Conservation (phyloP, 2,113 vertebrate genomes). For the Cinclus cinclus region DNA sequence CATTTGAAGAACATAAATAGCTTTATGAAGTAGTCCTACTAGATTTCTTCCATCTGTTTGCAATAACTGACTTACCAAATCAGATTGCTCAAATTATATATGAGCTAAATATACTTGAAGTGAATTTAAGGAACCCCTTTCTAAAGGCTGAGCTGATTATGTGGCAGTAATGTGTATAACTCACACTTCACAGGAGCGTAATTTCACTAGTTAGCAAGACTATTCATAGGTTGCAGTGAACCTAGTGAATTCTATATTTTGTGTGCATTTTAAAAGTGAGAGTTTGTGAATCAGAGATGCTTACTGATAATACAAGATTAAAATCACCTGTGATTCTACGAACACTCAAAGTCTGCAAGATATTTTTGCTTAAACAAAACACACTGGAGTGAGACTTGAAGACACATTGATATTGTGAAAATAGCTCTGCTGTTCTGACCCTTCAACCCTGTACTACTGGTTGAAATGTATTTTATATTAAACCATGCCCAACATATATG, state of each 20-base stretch:
- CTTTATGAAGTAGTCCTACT: neutral
- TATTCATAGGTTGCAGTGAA: neutral
- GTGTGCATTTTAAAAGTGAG: neutral
- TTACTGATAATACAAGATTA: neutral
- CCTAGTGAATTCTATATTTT: neutral
- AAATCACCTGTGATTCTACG: neutral
- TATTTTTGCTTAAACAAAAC: neutral
- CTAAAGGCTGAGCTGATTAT: neutral
- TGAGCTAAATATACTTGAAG: neutral
- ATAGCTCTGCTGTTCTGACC: neutral
- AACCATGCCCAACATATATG: neutral
- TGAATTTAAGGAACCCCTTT: neutral
- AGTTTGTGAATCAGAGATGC: neutral
- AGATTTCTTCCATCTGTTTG: neutral
- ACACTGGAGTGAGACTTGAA: neutral
- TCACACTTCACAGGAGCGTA: neutral
- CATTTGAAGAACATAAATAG: neutral
- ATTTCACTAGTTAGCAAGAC: neutral
- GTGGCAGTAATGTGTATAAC: neutral
- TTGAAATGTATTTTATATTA: neutral
- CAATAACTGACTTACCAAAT: neutral
- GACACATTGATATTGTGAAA: neutral
- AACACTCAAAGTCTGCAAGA: neutral
- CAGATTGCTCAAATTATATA: neutral
- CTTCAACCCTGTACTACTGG: neutral